phyloP scores from a whole-genome alignment of 2,888 invertebrate species.

The Chymomyza procnemis region DNA sequence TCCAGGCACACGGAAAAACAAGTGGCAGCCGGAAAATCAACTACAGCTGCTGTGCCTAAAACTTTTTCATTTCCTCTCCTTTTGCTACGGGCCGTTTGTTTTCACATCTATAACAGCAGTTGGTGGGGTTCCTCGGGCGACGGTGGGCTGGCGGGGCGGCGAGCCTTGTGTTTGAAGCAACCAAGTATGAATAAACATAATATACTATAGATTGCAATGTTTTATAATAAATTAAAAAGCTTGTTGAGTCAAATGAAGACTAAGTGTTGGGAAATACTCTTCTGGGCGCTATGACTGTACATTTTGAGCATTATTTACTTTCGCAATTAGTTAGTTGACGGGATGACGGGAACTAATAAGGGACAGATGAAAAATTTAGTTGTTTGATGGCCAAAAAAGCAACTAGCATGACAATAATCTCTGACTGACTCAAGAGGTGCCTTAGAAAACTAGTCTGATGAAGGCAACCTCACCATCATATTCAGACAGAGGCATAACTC shows the following conservation, averaged over 20 bases:
- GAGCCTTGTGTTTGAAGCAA: background rate
- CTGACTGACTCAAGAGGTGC: too few species aligned
- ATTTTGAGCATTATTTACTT: background rate
- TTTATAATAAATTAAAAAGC: slow-evolving; percentile 68
- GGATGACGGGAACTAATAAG: too few species aligned
- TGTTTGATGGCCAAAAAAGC: too few species aligned
- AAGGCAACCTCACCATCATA: too few species aligned
- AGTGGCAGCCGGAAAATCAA: background rate
- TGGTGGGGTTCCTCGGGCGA: background rate
- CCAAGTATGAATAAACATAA: slow-evolving; percentile 55
- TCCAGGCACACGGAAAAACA: background rate
- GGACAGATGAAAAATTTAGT: too few species aligned
- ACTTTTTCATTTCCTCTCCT: slow-evolving; percentile 60
- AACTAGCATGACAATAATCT: too few species aligned
- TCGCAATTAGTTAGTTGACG: background rate
- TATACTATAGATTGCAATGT: slow-evolving; percentile 64
- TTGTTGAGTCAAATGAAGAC: slow-evolving; percentile 42
- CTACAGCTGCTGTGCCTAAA: slow-evolving; percentile 44
- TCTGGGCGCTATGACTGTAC: background rate
- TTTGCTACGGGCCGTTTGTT: slow-evolving; percentile 31
- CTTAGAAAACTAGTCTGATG: too few species aligned
- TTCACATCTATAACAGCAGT: slow-evolving; percentile 29
- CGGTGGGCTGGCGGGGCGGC: background rate
- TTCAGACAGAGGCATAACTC: too few species aligned
- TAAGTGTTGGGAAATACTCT: background rate